These are phyloP conservation scores for Lutraria rhynchaena DNA, from an alignment of 1,140 invertebrate genomes.

Conservation along the genomic window DNA sequence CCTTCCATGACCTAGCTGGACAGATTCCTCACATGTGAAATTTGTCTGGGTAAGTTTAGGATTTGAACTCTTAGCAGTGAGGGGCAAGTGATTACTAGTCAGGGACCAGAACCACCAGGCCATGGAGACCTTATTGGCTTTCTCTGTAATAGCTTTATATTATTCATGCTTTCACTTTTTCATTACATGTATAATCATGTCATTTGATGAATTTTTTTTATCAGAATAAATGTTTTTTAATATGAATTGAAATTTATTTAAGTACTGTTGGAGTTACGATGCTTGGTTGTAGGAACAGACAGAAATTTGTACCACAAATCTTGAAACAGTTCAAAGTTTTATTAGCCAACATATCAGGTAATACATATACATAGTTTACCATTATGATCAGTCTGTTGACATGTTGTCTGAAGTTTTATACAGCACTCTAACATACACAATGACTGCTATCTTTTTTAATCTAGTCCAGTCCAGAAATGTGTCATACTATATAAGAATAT, in stretches of 20 bases:
- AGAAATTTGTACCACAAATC: background rate
- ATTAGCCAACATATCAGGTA: slow-evolving; percentile 30
- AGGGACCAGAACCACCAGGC: background rate
- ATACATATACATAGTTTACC: background rate
- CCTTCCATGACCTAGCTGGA: too few relatives aligned
- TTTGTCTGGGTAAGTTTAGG: too few relatives aligned
- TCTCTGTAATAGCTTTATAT: too few relatives aligned
- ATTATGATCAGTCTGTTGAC: background rate
- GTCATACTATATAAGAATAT: too few relatives aligned
- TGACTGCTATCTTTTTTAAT: too few relatives aligned
- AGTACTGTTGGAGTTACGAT: slow-evolving; percentile 15
- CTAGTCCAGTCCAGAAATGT: too few relatives aligned
- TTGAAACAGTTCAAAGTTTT: slow-evolving; percentile 19
- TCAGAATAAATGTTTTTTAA: background rate
- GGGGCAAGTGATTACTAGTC: background rate
- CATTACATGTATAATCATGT: background rate
- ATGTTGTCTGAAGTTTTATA: background rate
- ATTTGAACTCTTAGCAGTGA: too few relatives aligned
- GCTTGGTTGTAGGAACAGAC: slow-evolving; percentile 14
- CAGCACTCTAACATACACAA: too few relatives aligned
- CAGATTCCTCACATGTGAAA: too few relatives aligned
- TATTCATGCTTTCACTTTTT: background rate
- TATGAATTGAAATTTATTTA: background rate
- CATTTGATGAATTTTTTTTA: background rate
- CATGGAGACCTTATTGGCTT: too few relatives aligned